These are phyloP conservation scores for Eremophila alpestris DNA, from an alignment of 2,797 vertebrate genomes.

Conservation along the genomic window DNA sequence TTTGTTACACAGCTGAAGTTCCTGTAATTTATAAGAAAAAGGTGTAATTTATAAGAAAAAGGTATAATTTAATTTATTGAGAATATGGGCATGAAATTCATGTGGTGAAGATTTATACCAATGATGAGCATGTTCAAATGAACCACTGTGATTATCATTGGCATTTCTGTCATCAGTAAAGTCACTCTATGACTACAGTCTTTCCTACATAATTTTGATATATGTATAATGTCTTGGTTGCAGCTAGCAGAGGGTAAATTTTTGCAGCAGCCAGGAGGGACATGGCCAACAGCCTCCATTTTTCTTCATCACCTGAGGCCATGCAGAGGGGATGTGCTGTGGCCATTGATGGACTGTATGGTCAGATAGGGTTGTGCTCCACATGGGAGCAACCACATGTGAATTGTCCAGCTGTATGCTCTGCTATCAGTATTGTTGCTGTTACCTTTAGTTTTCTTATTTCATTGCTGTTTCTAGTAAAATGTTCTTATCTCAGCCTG, in stretches of 20 bases:
- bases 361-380: fast-evolving
- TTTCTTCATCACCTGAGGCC: neutral
- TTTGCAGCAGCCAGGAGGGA: neutral
- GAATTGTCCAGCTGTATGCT: fast-evolving
- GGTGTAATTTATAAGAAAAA: neutral
- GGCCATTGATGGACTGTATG: fast-evolving
- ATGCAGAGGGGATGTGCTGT: neutral
- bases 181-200: neutral
- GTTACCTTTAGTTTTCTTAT: neutral
- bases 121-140: neutral
- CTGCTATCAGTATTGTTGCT: neutral
- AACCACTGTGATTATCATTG: neutral
- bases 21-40: neutral
- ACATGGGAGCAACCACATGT: fast-evolving
- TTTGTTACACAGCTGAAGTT: neutral
- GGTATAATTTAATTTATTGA: neutral
- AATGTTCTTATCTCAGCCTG: neutral
- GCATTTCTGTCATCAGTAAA: neutral
- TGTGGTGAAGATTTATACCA: neutral
- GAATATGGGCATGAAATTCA: neutral
- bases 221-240: neutral
- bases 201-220: neutral
- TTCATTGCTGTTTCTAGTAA: neutral
- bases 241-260: neutral
- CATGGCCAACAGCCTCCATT: neutral